Evolutionary conservation across 2,113 vertebrate species (phyloP).

Genomic region (Holacanthus passer): DNA sequence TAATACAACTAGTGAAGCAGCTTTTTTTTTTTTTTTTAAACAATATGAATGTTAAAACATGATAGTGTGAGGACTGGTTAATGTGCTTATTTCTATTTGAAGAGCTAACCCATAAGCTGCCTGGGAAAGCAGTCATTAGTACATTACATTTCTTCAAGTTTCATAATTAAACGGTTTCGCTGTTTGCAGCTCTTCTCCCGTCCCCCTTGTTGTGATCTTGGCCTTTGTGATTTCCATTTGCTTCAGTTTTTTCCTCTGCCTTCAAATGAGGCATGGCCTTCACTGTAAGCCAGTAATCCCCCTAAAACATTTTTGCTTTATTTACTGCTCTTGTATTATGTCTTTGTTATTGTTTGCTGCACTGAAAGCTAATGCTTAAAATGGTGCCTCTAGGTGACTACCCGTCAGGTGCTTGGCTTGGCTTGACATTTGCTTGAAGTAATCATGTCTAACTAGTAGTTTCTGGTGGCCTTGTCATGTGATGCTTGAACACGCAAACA

Average conservation of each 20-base stretch:
- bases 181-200: neutral
- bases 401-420: neutral
- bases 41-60: neutral
- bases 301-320: neutral
- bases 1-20: neutral
- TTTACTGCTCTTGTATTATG: neutral
- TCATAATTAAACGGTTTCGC: too few relatives aligned
- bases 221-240: neutral
- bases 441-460: neutral
- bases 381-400: neutral
- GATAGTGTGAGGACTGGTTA: neutral
- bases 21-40: neutral
- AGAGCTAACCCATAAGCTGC: neutral
- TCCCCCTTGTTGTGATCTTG: neutral
- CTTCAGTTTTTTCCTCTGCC: neutral
- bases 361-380: neutral
- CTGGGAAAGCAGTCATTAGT: neutral
- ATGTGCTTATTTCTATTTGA: neutral
- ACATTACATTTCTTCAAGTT: neutral
- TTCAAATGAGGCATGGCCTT: neutral
- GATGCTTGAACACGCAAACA: neutral
- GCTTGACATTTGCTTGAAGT: neutral
- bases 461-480: neutral
- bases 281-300: neutral
- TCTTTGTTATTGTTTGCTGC: neutral